Evolutionary conservation across 2,888 invertebrate genomes (phyloP).

Genomic region (Campoplex nolae): DNA sequence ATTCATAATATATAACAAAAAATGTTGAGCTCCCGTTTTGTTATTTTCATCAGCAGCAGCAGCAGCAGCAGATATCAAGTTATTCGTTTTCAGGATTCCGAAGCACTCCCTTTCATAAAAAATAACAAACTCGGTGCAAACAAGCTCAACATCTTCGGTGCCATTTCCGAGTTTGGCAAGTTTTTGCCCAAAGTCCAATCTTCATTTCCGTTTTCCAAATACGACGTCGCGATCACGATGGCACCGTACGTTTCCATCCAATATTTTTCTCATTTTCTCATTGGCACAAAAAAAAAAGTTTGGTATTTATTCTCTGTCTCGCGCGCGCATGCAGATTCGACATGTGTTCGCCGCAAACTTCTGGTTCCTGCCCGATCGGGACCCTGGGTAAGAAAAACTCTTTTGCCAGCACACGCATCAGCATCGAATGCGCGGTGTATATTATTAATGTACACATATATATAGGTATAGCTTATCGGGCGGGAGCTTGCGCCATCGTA

Average conservation of each 20-base stretch:
- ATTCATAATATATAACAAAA: no score
- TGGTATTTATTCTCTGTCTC: neutral
- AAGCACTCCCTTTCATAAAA: constrained; percentile 48
- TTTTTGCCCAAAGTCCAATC: constrained; percentile 28
- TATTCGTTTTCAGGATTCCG: constrained; percentile 35
- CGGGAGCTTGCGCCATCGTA: constrained; percentile 48
- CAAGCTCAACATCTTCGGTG: neutral
- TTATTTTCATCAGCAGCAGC: no score
- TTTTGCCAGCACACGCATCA: no score
- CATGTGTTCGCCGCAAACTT: constrained; percentile 29
- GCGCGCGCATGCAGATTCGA: constrained; percentile 36
- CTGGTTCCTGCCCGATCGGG: constrained; percentile 17
- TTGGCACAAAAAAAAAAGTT: neutral
- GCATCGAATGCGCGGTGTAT: no score
- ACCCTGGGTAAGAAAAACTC: constrained; percentile 49
- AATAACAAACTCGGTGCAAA: constrained; percentile 3
- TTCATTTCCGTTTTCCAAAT: constrained; percentile 38
- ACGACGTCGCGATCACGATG: constrained; percentile 64
- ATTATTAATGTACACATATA: neutral
- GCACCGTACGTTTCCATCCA: constrained; percentile 46
- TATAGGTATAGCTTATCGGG: constrained; percentile 51
- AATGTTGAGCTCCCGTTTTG: no score
- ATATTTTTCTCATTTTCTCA: neutral
- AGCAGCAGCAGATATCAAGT: neutral
- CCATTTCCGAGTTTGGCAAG: constrained; percentile 20